Base-by-base conservation (phyloP, 2,888 invertebrate genomes). In the Drosophila suboccidentalis region DNA sequence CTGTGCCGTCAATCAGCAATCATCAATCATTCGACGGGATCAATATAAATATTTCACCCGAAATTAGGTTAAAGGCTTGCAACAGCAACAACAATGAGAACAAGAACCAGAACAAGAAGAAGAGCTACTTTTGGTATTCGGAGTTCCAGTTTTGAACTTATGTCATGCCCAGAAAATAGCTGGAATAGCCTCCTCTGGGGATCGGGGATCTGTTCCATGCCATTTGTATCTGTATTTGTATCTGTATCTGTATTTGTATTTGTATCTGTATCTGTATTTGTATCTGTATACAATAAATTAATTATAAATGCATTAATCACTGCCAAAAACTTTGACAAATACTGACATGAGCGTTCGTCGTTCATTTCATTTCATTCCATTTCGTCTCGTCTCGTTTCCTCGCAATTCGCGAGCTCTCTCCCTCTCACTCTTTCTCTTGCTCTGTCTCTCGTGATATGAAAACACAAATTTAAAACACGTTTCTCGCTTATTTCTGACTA, bases 271-370 rank as follows among this genome's bases (percentile, higher is more conserved):
- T 22, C 54, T 34, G 41, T 49, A 22, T 4, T 0, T 26, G 64
- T 60, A 46, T 64, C 22, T 72, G 55, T 74, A 63, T 87, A 86
- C 86, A 86, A 86, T 82, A 87, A 90, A 90, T 90, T 87, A 87
- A 91, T 91, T 90, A 89, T 88, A 90, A 90, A 88, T 87, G 88
- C 88, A 90, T 90, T 91, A 91, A 90, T 90, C 90, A 90, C 75
- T 90, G 91, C 87, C 90, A 89, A 85, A 85, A 87, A 78, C 75
- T 87, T 83, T 90, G 90, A 90, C 91, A 90, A 87, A 90, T 89
- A 88, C 80, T 89, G 87, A 87, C 89, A 86, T 89, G 86, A 90
- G 84, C 87, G 90, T 75, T 85, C 73, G 80, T 78, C 74, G 74
- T 75, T 84, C 87, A 68, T 81, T 62, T 69, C 80, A 63, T 79